These are phyloP conservation scores for Drosophila nigrodunni DNA, from an alignment of 1,140 invertebrate species.

Conservation along the genomic window DNA sequence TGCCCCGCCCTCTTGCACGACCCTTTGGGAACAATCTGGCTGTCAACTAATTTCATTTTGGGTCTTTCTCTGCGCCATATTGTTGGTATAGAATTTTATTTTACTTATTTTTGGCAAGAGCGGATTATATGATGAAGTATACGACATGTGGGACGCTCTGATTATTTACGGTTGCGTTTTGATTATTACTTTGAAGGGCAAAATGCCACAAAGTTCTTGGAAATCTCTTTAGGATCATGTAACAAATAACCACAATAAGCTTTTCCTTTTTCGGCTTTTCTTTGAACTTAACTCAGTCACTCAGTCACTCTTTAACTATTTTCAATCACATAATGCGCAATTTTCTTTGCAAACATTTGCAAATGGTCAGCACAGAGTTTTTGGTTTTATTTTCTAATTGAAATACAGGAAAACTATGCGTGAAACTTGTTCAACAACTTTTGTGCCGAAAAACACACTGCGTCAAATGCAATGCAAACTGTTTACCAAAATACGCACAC, in stretches of 20 bases:
- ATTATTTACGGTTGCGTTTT: constrained; percentile 44
- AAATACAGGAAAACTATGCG: constrained; percentile 66
- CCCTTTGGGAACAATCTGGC: constrained; percentile 49
- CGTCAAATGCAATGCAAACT: constrained; percentile 51
- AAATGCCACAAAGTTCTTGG: neutral
- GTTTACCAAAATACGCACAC: constrained; percentile 33
- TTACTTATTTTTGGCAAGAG: constrained; percentile 33
- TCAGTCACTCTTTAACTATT: neutral
- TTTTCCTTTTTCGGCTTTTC: too few species aligned
- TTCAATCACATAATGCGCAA: neutral
- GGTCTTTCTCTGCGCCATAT: constrained; percentile 24
- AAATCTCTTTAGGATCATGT: too few species aligned
- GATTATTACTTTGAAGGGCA: constrained; percentile 37
- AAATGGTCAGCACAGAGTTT: neutral
- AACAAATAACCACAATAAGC: too few species aligned
- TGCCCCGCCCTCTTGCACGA: neutral
- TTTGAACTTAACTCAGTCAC: neutral
- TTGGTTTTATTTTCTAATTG: constrained; percentile 52
- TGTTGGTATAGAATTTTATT: constrained; percentile 26
- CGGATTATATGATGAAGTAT: constrained; percentile 56
- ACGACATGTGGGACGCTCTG: constrained; percentile 35
- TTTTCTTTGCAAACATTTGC: constrained; percentile 5
- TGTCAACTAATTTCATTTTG: constrained; percentile 77
- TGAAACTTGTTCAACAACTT: constrained; percentile 62
- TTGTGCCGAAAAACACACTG: constrained; percentile 12